These are phyloP conservation scores for Trichomalopsis sarcophagae DNA, from an alignment of 1,140 invertebrate genomes.

Conservation along the genomic window DNA sequence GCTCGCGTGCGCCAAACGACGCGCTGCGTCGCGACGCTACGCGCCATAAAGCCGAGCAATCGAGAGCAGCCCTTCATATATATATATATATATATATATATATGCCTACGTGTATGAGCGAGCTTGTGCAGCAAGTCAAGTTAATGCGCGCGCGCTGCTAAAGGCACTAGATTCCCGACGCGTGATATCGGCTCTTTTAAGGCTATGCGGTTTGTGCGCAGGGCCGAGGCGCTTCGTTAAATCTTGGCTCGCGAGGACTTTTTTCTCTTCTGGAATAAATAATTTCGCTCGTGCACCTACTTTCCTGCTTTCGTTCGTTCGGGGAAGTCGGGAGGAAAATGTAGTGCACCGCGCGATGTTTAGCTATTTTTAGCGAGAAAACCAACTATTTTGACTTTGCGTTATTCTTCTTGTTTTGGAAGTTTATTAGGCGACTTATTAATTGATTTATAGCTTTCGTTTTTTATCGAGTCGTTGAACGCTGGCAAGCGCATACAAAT, in stretches of 20 bases:
- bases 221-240: neutral
- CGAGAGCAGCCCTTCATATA: neutral
- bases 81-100: too few species aligned
- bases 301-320: neutral
- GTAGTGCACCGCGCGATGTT: neutral
- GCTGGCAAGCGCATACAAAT: too few species aligned
- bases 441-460: too few species aligned
- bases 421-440: too few species aligned
- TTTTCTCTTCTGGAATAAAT: neutral
- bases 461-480: too few species aligned
- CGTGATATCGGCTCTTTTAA: neutral
- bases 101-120: too few species aligned
- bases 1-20: conserved; percentile 44
- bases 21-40: conserved; percentile 65
- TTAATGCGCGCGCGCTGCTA: neutral
- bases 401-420: too few species aligned
- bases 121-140: too few species aligned
- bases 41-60: conserved; percentile 59
- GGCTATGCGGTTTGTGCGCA: neutral
- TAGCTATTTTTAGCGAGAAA: too few species aligned
- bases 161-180: neutral
- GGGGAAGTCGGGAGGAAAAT: neutral
- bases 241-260: neutral
- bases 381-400: too few species aligned
- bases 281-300: neutral